Base-by-base conservation (phyloP, 2,113 vertebrate species). In the Eolophus roseicapilla region DNA sequence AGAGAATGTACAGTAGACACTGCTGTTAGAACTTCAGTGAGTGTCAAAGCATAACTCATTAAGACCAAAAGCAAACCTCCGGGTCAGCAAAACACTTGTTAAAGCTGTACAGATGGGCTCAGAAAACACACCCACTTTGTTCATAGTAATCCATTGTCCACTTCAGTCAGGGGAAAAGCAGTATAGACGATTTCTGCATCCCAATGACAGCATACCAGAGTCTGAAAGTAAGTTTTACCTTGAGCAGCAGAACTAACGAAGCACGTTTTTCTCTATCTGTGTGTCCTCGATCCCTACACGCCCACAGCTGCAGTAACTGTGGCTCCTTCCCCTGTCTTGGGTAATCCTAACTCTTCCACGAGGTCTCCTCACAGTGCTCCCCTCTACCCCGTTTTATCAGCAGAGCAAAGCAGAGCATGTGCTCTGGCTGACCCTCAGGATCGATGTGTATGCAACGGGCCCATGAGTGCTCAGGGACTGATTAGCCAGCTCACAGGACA, bases 261-360 rank as follows among this genome's bases (percentile, higher is more conserved):
- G 12, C 0, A 1, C 3, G 10, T 1, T 7, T 35, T 69, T 39
- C 11, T 41, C 8, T 70, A 2, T 37, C 9, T 31, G 1, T 0
- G 0, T 4, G 11, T 43, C 39, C 50, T n/a, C 2, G 6, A 29
- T 81, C 43, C 2, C 6, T 12, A 2, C 5, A 1, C 13, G 4
- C 4, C 29, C 12, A 7, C 46, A 55, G 19, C 57, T 60, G 88
- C 43, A 17, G 3, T 6, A 39, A 24, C 20, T 5, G 67, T 3
- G 29, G 53, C 49, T 86, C 18, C 29, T 6, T 3, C 16, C 11
- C 49, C 27, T 17, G 10, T 1, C 18, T 49, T 20, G 46, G 27
- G 50, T 11, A 39, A 74, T 11, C 27, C n/a, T 8, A 9, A 5
- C 29, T 29, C 9, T 69, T 18, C 39, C 39, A 2, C 0, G 3